A percentile compares a stretch with the other conserved stretches of the same genome.
phyloP scores from a whole-genome alignment of 2,888 invertebrate genomes.

The Phanerotoma sp. region DNA sequence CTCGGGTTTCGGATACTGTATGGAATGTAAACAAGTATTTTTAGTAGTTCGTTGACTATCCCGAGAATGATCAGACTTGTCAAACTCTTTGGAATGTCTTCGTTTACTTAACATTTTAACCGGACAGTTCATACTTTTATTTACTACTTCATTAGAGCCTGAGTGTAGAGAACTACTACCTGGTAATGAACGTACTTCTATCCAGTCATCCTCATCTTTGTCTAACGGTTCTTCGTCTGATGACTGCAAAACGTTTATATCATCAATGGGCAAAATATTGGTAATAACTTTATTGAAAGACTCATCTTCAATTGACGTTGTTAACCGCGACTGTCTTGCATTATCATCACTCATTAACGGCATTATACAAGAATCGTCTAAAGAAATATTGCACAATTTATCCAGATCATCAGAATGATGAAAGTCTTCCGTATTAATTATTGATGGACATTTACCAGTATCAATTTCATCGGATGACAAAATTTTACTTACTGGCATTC shows the following conservation, averaged over 20 bases:
- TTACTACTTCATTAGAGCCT: constrained; percentile 24
- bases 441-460: constrained; percentile 24
- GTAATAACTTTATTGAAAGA: constrained; percentile 43
- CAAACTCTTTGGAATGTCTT: neutral
- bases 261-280: constrained; percentile 40
- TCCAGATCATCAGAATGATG: constrained; percentile 35
- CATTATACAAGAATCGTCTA: constrained; percentile 36
- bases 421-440: constrained; percentile 28
- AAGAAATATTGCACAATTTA: constrained; percentile 35
- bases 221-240: constrained; percentile 40
- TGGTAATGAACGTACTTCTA: constrained; percentile 37
- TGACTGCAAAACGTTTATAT: constrained; percentile 39
- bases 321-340: neutral
- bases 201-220: constrained; percentile 46
- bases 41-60: neutral
- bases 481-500: constrained; percentile 20
- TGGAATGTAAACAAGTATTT: neutral
- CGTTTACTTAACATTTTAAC: neutral
- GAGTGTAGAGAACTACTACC: constrained; percentile 14
- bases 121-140: constrained; percentile 5
- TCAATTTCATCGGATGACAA: constrained; percentile 23
- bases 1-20: neutral
- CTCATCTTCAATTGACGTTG: constrained; percentile 41
- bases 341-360: constrained; percentile 37
- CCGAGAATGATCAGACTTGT: neutral